Evolutionary conservation across 2,113 vertebrate genomes (phyloP).

Genomic region (Charadrius vociferus): DNA sequence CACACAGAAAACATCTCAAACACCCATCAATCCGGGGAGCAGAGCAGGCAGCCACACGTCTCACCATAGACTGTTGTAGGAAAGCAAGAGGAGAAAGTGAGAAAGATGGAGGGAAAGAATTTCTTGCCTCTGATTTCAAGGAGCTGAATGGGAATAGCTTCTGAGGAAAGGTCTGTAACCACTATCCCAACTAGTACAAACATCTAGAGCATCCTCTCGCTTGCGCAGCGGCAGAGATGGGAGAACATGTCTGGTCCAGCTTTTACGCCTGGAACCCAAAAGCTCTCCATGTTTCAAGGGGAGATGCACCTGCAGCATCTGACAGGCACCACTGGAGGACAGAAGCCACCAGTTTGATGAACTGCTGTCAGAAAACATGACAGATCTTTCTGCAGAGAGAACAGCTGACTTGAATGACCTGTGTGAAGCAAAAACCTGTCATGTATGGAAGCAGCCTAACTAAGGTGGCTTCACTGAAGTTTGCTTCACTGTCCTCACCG

Average conservation of each 20-base stretch:
- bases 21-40: neutral
- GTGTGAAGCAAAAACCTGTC: accelerated
- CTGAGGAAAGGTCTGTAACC: neutral
- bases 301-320: neutral
- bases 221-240: neutral
- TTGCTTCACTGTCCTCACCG: neutral
- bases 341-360: neutral
- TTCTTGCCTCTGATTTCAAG: neutral
- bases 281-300: neutral
- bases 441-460: accelerated
- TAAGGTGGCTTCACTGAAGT: neutral
- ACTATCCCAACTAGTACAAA: neutral
- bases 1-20: accelerated
- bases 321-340: neutral
- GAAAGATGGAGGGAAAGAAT: neutral
- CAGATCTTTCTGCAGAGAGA: neutral
- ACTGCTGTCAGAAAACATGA: accelerated
- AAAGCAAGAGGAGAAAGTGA: neutral
- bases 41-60: neutral
- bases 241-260: accelerated
- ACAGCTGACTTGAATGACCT: neutral
- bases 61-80: accelerated
- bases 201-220: neutral
- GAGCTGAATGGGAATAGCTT: neutral
- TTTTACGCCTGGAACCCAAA: neutral